Conservation (phyloP, 2,797 vertebrate species). For the Serranus cabrilla region DNA sequence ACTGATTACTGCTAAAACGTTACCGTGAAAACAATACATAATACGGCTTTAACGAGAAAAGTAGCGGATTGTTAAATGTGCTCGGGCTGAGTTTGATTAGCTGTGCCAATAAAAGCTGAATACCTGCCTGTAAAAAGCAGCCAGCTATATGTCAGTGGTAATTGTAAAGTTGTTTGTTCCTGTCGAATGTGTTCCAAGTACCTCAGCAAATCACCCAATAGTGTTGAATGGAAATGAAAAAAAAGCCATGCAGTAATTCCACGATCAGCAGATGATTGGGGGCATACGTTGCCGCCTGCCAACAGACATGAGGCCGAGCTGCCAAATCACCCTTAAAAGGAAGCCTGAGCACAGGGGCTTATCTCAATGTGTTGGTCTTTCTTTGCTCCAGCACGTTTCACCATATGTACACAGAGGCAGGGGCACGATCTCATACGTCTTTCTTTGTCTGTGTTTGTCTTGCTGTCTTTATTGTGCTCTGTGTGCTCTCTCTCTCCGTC, state of each 20-base stretch:
- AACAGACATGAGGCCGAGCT: conserved; percentile 70
- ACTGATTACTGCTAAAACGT: not conserved
- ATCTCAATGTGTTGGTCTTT: conserved; percentile 81
- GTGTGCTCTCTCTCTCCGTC: conserved; percentile 5
- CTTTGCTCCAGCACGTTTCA: conserved; percentile 67
- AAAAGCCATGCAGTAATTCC: conserved; percentile 61
- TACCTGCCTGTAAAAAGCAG: conserved; percentile 47
- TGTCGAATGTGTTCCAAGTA: conserved; percentile 49
- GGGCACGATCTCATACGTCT: conserved; percentile 78
- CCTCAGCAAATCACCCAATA: conserved; percentile 60
- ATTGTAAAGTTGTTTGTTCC: conserved; percentile 58
- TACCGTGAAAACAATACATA: conserved; percentile 17
- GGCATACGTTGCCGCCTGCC: conserved; percentile 73
- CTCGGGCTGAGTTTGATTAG: conserved; percentile 43
- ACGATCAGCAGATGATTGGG: conserved; percentile 77
- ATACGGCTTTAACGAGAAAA: conserved; percentile 33
- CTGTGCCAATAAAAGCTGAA: conserved; percentile 41
- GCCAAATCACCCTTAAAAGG: conserved; percentile 81
- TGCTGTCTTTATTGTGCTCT: conserved; percentile 74
- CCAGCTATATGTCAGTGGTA: conserved; percentile 50
- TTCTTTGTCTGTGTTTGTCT: conserved; percentile 79
- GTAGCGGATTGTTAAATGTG: conserved; percentile 4
- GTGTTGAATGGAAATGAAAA: conserved; percentile 60
- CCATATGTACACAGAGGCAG: conserved; percentile 78
- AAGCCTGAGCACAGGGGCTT: conserved; percentile 76